phyloP scores from a whole-genome alignment of 2,888 invertebrate species.

The Gymnocheta viridis region DNA sequence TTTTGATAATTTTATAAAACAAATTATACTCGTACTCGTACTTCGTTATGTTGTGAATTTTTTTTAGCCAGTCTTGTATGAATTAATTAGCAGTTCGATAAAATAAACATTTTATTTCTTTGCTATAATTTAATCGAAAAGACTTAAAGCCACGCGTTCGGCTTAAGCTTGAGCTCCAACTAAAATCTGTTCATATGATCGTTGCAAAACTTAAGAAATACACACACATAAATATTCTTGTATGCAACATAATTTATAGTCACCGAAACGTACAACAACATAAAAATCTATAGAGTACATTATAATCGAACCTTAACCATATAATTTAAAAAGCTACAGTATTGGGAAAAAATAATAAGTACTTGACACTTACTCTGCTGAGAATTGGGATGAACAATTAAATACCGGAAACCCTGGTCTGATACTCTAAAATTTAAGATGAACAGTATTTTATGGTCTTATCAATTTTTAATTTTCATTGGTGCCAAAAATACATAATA shows the following conservation, averaged over 20 bases:
- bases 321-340: slow-evolving; percentile 9
- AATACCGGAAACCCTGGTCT: too few relatives aligned
- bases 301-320: background rate
- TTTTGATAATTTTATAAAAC: background rate
- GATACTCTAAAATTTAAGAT: too few relatives aligned
- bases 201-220: background rate
- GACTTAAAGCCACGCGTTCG: slow-evolving; percentile 43
- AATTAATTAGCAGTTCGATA: slow-evolving; percentile 22
- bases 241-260: slow-evolving; percentile 47
- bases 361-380: background rate
- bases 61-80: background rate
- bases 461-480: too few relatives aligned
- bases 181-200: background rate
- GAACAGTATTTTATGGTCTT: too few relatives aligned
- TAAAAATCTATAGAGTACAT: slow-evolving; percentile 12
- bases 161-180: slow-evolving; percentile 17
- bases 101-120: background rate
- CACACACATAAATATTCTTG: slow-evolving; percentile 13
- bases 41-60: background rate
- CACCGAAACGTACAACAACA: slow-evolving; percentile 18
- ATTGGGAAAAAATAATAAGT: background rate
- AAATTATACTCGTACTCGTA: too few relatives aligned
- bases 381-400: background rate
- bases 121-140: background rate
- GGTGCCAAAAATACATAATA: too few relatives aligned